phyloP scores from a whole-genome alignment of 37 sponge, comb jelly and placozoan species.

The Petrosia ficiformis region DNA sequence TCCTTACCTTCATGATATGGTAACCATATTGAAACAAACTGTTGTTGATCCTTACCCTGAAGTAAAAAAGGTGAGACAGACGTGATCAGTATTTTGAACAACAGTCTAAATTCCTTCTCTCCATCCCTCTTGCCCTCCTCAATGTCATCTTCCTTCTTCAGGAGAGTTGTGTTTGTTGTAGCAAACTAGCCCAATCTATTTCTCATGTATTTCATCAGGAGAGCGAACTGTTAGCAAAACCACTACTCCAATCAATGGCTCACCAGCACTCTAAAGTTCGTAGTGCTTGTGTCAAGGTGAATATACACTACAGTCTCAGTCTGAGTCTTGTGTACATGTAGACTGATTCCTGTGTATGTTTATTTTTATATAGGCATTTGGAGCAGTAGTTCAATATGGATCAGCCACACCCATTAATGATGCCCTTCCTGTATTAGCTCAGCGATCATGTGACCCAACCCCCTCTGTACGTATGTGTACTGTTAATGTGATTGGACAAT shows the following conservation, averaged over 20 bases:
- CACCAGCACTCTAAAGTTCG: conserved; percentile 97
- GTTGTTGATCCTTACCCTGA: conserved; percentile 91
- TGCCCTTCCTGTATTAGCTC: conserved; percentile 67
- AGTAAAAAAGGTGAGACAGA: conserved; percentile 83
- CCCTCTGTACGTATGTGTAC: conserved; percentile 73
- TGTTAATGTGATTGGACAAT: conserved; percentile 49
- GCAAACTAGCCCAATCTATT: conserved; percentile 52
- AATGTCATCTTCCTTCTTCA: no score
- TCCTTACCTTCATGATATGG: conserved; percentile 74
- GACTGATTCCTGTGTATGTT: neutral
- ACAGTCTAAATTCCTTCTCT: neutral
- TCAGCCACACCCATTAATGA: conserved; percentile 61
- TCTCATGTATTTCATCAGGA: conserved; percentile 69
- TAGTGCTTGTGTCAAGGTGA: conserved; percentile 75
- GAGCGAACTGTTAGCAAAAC: conserved; percentile 76
- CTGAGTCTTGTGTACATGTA: neutral
- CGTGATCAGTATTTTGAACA: neutral
- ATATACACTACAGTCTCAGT: neutral
- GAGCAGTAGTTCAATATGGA: conserved; percentile 42
- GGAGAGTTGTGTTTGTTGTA: conserved; percentile 54
- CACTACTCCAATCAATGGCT: conserved; percentile 72
- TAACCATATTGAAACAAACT: conserved; percentile 63
- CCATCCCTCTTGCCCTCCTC: no score
- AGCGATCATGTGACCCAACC: conserved; percentile 76
- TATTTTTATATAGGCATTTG: conserved; percentile 44